Evolutionary conservation across 2,113 vertebrate species (phyloP).

Genomic region (Oncorhynchus mykiss): DNA sequence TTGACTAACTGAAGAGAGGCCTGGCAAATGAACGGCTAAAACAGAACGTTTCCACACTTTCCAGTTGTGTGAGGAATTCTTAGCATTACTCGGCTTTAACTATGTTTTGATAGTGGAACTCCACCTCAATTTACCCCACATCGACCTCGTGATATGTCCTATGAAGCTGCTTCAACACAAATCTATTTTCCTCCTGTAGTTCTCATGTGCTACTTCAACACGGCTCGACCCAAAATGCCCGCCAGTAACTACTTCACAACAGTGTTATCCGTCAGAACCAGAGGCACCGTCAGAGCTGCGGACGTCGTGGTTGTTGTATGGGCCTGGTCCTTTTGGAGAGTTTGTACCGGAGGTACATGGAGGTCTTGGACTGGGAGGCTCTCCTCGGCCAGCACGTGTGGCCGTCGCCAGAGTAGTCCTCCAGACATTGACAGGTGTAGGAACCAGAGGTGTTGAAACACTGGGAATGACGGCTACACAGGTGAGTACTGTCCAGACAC

Average conservation of each 20-base stretch:
- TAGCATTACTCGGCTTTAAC: constrained; percentile 3
- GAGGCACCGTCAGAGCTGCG: not conserved
- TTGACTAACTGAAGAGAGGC: not conserved
- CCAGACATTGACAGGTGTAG: constrained; percentile 66
- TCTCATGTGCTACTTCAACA: not conserved
- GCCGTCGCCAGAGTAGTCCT: constrained; percentile 58
- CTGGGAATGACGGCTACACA: constrained; percentile 61
- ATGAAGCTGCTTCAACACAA: not conserved
- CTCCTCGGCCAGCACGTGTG: constrained; percentile 65
- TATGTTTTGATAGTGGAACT: not conserved
- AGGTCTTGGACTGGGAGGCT: constrained; percentile 46
- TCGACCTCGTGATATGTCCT: not conserved
- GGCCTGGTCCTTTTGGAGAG: constrained; percentile 57
- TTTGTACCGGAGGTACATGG: constrained; percentile 68
- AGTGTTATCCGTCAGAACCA: not conserved
- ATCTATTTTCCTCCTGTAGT: not conserved
- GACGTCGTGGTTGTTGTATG: not conserved
- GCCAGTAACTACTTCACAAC: not conserved
- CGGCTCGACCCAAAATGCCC: not conserved
- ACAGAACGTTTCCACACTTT: constrained; percentile 7
- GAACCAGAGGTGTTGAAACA: constrained; percentile 71
- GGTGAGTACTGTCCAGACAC: constrained; percentile 65
- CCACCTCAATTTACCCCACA: not conserved
- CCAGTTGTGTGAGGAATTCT: constrained; percentile 11
- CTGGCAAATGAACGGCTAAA: constrained; percentile 10